phyloP scores from a whole-genome alignment of 2,888 invertebrate genomes.

The Troides oblongomaculatus region DNA sequence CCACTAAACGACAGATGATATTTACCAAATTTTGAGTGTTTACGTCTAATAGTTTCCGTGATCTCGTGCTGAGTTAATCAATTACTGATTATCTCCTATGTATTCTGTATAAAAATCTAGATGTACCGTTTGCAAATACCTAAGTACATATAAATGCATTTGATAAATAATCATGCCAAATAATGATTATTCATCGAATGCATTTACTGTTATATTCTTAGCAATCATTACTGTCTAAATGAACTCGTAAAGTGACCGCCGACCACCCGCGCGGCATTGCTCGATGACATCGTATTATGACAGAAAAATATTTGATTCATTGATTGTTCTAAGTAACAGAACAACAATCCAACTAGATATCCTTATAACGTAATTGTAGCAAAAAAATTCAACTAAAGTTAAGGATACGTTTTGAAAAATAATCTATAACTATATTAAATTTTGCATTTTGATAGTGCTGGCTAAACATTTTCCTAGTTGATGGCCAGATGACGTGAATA shows the following conservation, averaged over 20 bases:
- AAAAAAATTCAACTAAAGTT: neutral
- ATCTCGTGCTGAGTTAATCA: too few relatives aligned
- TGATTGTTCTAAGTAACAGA: constrained; percentile 60
- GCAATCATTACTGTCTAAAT: constrained; percentile 21
- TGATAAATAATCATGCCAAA: too few relatives aligned
- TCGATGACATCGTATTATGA: constrained; percentile 38
- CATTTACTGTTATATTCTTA: constrained; percentile 17
- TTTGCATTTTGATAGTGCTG: too few relatives aligned
- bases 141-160: neutral
- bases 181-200: constrained; percentile 16
- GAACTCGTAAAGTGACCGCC: constrained; percentile 24
- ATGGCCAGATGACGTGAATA: too few relatives aligned
- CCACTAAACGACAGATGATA: too few relatives aligned
- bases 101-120: too few relatives aligned
- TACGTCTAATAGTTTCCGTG: too few relatives aligned
- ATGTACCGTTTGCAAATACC: too few relatives aligned
- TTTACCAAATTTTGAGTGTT: too few relatives aligned
- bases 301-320: constrained; percentile 44
- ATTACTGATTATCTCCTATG: too few relatives aligned
- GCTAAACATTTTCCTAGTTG: too few relatives aligned
- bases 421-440: too few relatives aligned
- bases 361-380: neutral
- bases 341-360: constrained; percentile 41
- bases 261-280: constrained; percentile 58
- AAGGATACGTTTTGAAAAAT: neutral